Conservation (phyloP, 2,888 invertebrate species). For the Watsonalla binaria region DNA sequence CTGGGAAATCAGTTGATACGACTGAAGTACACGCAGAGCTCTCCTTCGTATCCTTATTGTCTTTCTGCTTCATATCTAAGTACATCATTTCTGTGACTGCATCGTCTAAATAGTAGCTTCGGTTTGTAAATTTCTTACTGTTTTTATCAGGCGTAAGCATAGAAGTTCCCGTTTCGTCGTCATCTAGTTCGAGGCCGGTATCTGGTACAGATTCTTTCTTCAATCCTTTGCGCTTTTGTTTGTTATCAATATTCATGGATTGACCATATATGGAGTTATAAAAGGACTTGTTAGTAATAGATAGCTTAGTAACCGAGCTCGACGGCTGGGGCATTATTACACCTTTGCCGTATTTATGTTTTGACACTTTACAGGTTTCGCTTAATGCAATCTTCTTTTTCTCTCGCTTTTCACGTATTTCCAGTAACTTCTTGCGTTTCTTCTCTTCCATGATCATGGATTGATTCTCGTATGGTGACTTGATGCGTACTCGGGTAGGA, state of each 20-base stretch:
- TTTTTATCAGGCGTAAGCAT: conserved; percentile 23
- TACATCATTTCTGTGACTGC: conserved; percentile 56
- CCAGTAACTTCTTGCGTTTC: conserved; percentile 56
- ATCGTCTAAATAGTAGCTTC: conserved; percentile 56
- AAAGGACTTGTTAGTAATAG: conserved; percentile 68
- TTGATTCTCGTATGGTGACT: conserved; percentile 68
- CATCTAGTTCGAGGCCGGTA: conserved; percentile 16
- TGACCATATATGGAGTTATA: conserved; percentile 69
- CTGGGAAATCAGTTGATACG: conserved; percentile 36
- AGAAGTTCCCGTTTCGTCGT: conserved; percentile 21
- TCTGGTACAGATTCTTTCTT: conserved; percentile 24
- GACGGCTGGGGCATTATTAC: conserved; percentile 49
- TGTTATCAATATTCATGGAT: conserved; percentile 23
- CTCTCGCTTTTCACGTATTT: conserved; percentile 61
- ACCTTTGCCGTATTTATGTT: conserved; percentile 46
- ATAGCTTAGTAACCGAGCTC: conserved; percentile 64
- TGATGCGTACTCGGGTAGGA: conserved; percentile 47
- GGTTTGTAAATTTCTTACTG: conserved; percentile 42
- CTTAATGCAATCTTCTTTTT: conserved; percentile 51
- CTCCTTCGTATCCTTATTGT: conserved; percentile 21
- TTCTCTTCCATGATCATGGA: conserved; percentile 56
- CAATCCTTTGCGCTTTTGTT: conserved; percentile 20
- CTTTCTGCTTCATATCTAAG: conserved; percentile 33
- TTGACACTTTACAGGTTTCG: conserved; percentile 52
- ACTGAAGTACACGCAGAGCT: conserved; percentile 38